Base-by-base conservation (phyloP, 53 echinoderm and acorn worm species). In the Hippasteria phrygiana region DNA sequence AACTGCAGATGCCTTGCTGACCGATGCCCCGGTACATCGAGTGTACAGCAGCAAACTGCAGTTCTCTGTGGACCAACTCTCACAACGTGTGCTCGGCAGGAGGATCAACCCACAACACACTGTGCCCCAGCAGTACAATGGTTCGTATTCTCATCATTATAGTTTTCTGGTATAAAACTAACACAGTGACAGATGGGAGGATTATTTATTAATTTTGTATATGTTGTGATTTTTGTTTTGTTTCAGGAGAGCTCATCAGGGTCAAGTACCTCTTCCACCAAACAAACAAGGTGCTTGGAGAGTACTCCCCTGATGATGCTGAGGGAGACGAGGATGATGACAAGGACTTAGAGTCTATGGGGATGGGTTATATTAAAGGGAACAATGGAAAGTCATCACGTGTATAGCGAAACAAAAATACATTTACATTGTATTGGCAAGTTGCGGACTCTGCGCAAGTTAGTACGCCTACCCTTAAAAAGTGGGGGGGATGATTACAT, bases 241-340 rank as follows among this genome's bases (percentile, higher is more conserved):
- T 1, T 64, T 64, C 26, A 78, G 92, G 81, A 16, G 93, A 90
- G 74, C 79, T 80, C 62, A 91, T 89, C 31, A 91, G 93, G 22
- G 71, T 91, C 4, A 88, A 92, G 45, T 93, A 93, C 86, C 88
- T 93, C 6, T 85, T 67, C 38, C 56, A 43, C 35, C 93, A 93
- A 13, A 91, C 63, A 9, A 75, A 77, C 29, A 62, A 91, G 78
- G 79, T 87, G 12, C 86, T 86, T 17, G 75, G 36, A 26, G 53
- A 75, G 33, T 71, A 70, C 12, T n/a, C 47, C 71, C 59, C 43
- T 11, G 90, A 90, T 71, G 90, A 89, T 51, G 50, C 89, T 20
- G 71, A 48, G 14, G 89, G 46, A 18, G 75, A 45, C 18, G 66
- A 24, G 14, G 77, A 77, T 4, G 80, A 80, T 17, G 80, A 89